Conservation (phyloP, 2,888 invertebrate genomes). For the Galerucella pusilla region DNA sequence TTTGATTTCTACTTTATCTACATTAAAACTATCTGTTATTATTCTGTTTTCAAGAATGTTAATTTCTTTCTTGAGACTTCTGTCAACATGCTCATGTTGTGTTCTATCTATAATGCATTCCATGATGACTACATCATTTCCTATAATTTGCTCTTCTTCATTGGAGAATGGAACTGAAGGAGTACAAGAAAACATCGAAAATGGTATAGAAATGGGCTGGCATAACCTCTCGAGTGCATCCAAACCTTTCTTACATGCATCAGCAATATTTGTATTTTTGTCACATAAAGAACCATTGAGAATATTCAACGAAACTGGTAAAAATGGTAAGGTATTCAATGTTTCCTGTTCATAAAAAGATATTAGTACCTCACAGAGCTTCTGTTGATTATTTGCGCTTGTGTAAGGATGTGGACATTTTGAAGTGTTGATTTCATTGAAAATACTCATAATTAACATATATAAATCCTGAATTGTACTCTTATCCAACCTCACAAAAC, state of each 20-base stretch:
- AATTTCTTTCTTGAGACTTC: not conserved
- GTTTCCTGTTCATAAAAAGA: conserved; percentile 49
- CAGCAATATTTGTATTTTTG: conserved; percentile 39
- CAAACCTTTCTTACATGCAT: conserved; percentile 44
- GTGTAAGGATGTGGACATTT: conserved; percentile 43
- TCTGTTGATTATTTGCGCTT: conserved; percentile 40
- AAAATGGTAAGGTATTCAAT: conserved; percentile 41
- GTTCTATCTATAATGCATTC: conserved; percentile 13
- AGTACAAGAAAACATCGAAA: conserved; percentile 13
- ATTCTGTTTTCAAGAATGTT: not conserved
- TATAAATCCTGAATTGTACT: conserved; percentile 43
- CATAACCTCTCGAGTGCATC: conserved; percentile 47
- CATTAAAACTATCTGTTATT: not conserved
- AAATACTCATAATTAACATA: conserved; percentile 40
- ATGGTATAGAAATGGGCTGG: conserved; percentile 49
- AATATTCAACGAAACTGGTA: conserved; percentile 44
- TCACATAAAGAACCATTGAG: conserved; percentile 42
- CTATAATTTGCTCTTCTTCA: not conserved
- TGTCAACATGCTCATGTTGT: not conserved
- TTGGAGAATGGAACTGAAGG: no score
- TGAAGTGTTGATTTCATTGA: conserved; percentile 42
- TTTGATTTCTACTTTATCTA: not conserved
- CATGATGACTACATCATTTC: not conserved
- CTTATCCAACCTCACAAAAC: conserved; percentile 6
- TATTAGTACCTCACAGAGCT: conserved; percentile 46